Evolutionary conservation across 2,888 invertebrate genomes (phyloP).

Genomic region (Branchipolynoe longqiensis): DNA sequence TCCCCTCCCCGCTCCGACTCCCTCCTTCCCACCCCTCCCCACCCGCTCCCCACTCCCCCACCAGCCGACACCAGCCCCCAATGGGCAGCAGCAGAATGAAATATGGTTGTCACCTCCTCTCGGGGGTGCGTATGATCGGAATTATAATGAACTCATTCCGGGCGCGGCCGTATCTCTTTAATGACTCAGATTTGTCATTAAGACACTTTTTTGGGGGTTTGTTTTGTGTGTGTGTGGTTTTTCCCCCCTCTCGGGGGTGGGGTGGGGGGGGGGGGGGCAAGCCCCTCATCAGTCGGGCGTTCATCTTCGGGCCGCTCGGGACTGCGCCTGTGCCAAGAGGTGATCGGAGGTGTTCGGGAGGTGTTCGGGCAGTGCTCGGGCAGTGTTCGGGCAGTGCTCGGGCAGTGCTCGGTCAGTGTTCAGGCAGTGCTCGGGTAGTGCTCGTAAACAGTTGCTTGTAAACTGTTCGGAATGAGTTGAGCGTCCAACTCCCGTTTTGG

Average conservation of each 20-base stretch:
- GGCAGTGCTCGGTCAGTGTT: too few relatives aligned
- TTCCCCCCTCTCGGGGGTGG: not conserved
- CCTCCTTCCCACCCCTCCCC: too few relatives aligned
- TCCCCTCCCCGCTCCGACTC: too few relatives aligned
- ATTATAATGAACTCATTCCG: conserved; percentile 50
- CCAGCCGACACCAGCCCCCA: conserved; percentile 10
- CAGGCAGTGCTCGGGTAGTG: too few relatives aligned
- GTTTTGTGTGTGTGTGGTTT: too few relatives aligned
- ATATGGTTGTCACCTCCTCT: conserved; percentile 48
- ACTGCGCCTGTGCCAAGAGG: not conserved
- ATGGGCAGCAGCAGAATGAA: conserved; percentile 23
- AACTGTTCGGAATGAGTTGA: too few relatives aligned
- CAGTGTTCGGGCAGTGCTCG: too few relatives aligned
- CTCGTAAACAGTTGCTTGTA: too few relatives aligned
- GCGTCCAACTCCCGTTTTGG: too few relatives aligned
- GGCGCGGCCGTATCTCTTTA: conserved; percentile 29
- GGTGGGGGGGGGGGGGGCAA: not conserved
- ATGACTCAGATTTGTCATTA: conserved; percentile 49
- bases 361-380: too few relatives aligned
- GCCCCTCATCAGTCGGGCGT: conserved; percentile 13
- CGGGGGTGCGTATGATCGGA: conserved; percentile 44
- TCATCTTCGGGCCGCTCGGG: not conserved
- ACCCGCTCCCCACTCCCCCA: too few relatives aligned
- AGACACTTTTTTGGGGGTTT: conserved; percentile 17
- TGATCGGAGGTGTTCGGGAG: not conserved